phyloP scores from a whole-genome alignment of 1,140 invertebrate genomes.

The Anadara kagoshimensis region DNA sequence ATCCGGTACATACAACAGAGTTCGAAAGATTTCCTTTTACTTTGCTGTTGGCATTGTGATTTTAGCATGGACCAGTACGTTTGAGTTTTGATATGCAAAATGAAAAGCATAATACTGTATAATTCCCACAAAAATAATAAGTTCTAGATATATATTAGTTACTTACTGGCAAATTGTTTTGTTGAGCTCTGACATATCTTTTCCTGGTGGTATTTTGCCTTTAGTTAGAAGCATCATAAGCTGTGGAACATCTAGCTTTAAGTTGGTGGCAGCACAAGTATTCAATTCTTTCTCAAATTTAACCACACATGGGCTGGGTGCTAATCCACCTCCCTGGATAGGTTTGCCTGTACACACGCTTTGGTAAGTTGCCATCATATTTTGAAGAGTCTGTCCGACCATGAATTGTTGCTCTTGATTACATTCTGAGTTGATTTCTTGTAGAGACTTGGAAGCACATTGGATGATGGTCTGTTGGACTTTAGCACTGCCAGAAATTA shows the following conservation, averaged over 20 bases:
- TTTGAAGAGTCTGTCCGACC: slow-evolving; percentile 43
- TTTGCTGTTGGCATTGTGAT: no score
- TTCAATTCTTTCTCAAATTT: slow-evolving; percentile 38
- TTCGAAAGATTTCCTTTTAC: no score
- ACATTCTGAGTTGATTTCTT: slow-evolving; percentile 29
- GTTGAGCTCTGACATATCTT: slow-evolving; percentile 36
- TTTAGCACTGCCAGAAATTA: background rate
- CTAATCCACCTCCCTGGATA: slow-evolving; percentile 4
- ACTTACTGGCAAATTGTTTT: slow-evolving; percentile 40
- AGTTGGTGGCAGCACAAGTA: slow-evolving; percentile 23
- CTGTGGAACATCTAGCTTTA: slow-evolving; percentile 16
- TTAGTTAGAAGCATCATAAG: slow-evolving; percentile 40
- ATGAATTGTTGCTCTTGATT: slow-evolving; percentile 40
- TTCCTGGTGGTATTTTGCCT: slow-evolving; percentile 33
- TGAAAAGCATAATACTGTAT: background rate
- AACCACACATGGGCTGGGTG: slow-evolving; percentile 29
- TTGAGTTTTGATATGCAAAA: no score
- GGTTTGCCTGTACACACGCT: slow-evolving; percentile 36
- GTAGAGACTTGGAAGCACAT: slow-evolving; percentile 31
- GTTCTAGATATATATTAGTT: background rate
- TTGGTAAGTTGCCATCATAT: slow-evolving; percentile 45
- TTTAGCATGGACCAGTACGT: no score
- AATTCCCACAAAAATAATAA: background rate
- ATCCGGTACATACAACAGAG: no score
- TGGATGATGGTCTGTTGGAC: slow-evolving; percentile 35